A percentile compares a stretch with the other conserved stretches of the same genome.
phyloP scores from a whole-genome alignment of 2,888 invertebrate genomes.

The Eumerus sabulonum region DNA sequence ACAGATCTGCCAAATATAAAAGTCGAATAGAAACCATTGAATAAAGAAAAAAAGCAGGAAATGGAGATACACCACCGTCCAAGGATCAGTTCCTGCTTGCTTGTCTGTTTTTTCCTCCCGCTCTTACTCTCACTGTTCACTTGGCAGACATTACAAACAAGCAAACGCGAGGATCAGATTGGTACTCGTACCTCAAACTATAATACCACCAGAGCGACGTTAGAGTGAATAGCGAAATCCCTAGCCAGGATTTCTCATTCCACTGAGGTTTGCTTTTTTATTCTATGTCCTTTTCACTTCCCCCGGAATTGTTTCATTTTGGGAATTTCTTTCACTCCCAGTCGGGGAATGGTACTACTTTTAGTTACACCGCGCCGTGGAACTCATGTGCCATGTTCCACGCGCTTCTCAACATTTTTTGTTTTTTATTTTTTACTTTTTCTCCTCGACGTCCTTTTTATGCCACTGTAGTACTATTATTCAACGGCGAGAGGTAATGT shows the following conservation, averaged over 20 bases:
- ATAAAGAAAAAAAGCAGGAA: neutral
- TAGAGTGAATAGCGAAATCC: constrained; percentile 20
- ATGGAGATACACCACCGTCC: neutral
- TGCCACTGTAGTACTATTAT: no score
- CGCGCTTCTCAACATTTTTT: constrained; percentile 42
- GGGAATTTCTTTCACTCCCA: constrained; percentile 6
- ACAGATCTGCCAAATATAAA: constrained; percentile 43
- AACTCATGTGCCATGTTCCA: constrained; percentile 55
- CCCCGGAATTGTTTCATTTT: constrained; percentile 23
- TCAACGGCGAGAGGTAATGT: neutral
- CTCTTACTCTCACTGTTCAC: neutral
- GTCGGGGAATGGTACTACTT: neutral
- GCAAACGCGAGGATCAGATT: constrained; percentile 44
- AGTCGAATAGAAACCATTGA: constrained; percentile 3
- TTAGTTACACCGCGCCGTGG: constrained; percentile 24
- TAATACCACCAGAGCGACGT: neutral
- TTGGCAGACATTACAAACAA: constrained; percentile 40
- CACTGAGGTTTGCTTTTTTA: constrained; percentile 3
- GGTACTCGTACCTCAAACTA: constrained; percentile 50
- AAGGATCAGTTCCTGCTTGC: constrained; percentile 24
- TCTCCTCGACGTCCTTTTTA: neutral
- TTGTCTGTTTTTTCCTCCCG: constrained; percentile 21
- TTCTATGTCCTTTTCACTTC: neutral
- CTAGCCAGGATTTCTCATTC: constrained; percentile 10
- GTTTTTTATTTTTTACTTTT: constrained; percentile 6